Conservation (phyloP, 1,140 invertebrate species). For the Eciton burchellii region DNA sequence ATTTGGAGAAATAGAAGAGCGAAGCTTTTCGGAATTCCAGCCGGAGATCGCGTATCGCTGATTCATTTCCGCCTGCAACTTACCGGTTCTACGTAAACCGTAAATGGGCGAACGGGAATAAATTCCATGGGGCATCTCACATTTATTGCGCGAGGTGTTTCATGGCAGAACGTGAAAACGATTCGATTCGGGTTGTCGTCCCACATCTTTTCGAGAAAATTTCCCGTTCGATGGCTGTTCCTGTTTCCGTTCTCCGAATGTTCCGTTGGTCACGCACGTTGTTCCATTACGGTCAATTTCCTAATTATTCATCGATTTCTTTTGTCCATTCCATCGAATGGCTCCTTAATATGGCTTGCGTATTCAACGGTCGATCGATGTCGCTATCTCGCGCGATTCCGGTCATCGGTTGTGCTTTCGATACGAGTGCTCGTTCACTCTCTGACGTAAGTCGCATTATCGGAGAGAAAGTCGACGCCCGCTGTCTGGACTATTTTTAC, state of each 20-base stretch:
- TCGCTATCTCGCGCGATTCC: constrained; percentile 22
- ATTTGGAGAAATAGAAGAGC: not conserved
- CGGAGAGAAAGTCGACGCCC: constrained; percentile 64
- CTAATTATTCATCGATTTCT: too few species aligned
- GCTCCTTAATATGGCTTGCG: too few species aligned
- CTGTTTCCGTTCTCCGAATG: not conserved
- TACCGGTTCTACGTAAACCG: not conserved
- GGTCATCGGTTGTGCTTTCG: constrained; percentile 8
- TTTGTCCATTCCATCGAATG: too few species aligned
- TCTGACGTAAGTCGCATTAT: constrained; percentile 64
- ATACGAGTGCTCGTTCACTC: constrained; percentile 1
- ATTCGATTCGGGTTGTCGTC: constrained; percentile 24
- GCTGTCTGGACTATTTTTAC: constrained; percentile 13
- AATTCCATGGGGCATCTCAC: not conserved
- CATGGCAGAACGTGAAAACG: constrained; percentile 29
- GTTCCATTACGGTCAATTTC: too few species aligned
- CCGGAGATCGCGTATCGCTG: constrained; percentile 17
- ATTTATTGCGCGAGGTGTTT: not conserved
- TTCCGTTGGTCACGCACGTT: not conserved
- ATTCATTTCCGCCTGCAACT: constrained; percentile 29
- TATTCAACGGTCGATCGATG: constrained; percentile 1
- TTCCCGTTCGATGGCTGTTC: too few species aligned
- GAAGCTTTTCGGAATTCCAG: not conserved
- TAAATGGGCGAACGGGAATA: constrained; percentile 18
- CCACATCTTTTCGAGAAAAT: constrained; percentile 27